Base-by-base conservation (phyloP, 2,113 vertebrate species). In the Carollia perspicillata region DNA sequence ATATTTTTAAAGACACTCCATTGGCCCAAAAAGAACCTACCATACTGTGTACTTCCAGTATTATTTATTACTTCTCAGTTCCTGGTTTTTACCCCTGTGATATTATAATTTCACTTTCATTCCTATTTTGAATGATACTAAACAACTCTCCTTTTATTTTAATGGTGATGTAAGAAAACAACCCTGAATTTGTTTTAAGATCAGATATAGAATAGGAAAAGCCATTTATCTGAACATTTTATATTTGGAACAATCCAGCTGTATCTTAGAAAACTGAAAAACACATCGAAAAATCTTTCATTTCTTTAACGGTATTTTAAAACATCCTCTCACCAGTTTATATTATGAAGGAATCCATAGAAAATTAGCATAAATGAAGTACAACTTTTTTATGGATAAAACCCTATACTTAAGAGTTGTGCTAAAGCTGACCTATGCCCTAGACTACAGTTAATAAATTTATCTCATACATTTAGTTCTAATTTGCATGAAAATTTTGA, bases 401-500 rank as follows among this genome's bases (percentile, higher is more conserved):
- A 96, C 96, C 49, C 78, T 96, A 92, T 95, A 93, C 97, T 98
- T 98, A 97, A 94, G 84, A 95, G 97, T 78, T 97, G 83, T 79
- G 63, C 81, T 89, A 78, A 97, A 95, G 92, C 94, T 97, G 97
- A 98, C 97, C 98, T 98, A 69, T 89, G 95, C 88, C 97, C 80
- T 95, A 93, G 97, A 97, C 88, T 92, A 95, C 74, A 98, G 69
- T 90, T 98, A 97, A 97, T 97, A 97, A 97, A 98, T 98, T 94
- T 97, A 98, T 94, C 86, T 97, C 92, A 89, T 96, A 94, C 94
- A 98, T 97, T 98, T 98, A 98, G 84, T 94, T 94, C 87, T 97
- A 97, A 98, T 97, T 98, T 98, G 93, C 97, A 98, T 97, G 94
- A 92, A 96, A 85, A 97, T 98, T 98, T 96, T 97, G 97, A 96